Evolutionary conservation across 2,797 vertebrate genomes (phyloP).

Genomic region (Urophycis tenuis): DNA sequence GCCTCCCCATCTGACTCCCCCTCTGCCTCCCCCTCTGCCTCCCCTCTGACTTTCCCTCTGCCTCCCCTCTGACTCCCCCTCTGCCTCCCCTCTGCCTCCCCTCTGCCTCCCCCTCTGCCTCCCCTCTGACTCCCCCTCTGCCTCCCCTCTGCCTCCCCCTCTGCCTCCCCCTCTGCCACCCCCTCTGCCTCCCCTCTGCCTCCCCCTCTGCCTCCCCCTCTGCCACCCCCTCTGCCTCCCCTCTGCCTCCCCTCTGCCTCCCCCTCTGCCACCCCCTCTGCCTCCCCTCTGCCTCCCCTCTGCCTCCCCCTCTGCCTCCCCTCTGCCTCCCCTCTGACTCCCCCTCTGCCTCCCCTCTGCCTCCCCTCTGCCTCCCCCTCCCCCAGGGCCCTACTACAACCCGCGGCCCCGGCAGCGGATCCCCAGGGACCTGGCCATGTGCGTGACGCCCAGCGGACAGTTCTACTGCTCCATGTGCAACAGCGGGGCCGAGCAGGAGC

Average conservation of each 20-base stretch:
- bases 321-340: background rate
- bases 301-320: background rate
- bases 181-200: background rate
- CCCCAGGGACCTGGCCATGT: slow-evolving; percentile 96
- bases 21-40: background rate
- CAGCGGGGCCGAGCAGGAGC: slow-evolving; percentile 87
- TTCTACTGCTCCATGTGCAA: slow-evolving; percentile 99
- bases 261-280: background rate
- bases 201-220: background rate
- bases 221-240: background rate
- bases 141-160: background rate
- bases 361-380: background rate
- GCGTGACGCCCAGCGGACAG: slow-evolving; percentile 95
- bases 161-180: background rate
- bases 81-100: background rate
- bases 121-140: background rate
- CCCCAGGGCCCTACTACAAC: slow-evolving; percentile 91
- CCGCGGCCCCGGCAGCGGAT: slow-evolving; percentile 92
- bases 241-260: background rate
- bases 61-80: background rate
- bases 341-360: background rate
- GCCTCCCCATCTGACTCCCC: background rate
- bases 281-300: background rate
- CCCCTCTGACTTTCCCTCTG: too few relatives aligned
- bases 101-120: background rate